Base-by-base conservation (phyloP, 2,797 vertebrate species). In the Leptodactylus fallax region DNA sequence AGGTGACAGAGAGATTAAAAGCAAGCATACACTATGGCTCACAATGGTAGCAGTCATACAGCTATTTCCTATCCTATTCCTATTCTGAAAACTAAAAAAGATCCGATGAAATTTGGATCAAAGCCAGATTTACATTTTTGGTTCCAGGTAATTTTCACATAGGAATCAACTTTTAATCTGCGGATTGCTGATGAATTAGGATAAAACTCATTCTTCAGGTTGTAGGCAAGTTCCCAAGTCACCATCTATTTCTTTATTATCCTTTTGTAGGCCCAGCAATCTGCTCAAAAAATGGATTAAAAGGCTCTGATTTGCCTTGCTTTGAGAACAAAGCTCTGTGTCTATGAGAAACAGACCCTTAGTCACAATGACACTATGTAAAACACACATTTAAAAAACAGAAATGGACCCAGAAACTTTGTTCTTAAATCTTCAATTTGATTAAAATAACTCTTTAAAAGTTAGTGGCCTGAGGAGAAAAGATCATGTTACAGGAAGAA, bases 401-500 rank as follows among this genome's bases (percentile, higher is more conserved):
- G 49, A 53, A 6, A 19, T n/a, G 49, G 21, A 77, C 47, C 23
- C 71, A 49, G 17, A 36, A 72, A 72, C 36, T 7, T 74, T 10
- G 12, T 77, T 77, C 21, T 23, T 13, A 77, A n/a, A 53, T 53
- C 49, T 77, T 21, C 17, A 47, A 53, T 53, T 77, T 77, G 19
- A 53, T 77, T 53, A 77, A 77, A 77, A 77, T 53, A 53, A 53
- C 12, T 77, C n/a, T 77, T 77, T 77, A 53, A 77, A 77, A 51
- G 49, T 77, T 23, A 77, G 11, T 77, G 47, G 74, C 74, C 74
- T 77, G 12, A 77, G 49, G 74, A 77, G 49, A 14, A 53, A 77
- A 51, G 6, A 23, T 77, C 49, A 53, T 77, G 74, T 77, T 77
- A 77, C 74, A 53, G 74, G 74, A 77, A 77, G 74, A 77, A 77